Percentiles rank a stretch among this genome's conserved stretches.
phyloP scores from a whole-genome alignment of 2,797 vertebrate species.

The Loriculus beryllinus region DNA sequence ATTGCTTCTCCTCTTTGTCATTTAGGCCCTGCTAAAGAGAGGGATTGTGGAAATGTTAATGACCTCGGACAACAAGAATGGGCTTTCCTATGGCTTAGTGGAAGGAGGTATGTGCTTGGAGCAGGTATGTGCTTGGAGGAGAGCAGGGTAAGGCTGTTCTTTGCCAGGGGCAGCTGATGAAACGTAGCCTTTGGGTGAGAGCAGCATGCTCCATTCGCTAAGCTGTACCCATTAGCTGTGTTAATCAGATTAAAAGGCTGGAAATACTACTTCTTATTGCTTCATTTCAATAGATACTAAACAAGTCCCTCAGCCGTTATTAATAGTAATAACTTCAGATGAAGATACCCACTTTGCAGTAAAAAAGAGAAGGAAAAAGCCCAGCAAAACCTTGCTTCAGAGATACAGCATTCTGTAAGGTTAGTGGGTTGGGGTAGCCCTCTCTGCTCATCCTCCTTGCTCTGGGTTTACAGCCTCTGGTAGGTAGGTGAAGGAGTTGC shows the following conservation, averaged over 20 bases:
- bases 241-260: not conserved
- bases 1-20: not conserved
- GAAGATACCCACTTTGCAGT: not conserved
- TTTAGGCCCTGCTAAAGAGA: slow-evolving; percentile 84
- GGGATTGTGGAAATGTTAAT: slow-evolving; percentile 88
- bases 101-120: slow-evolving; percentile 81
- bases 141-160: not conserved
- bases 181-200: not conserved
- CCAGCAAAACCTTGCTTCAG: not conserved
- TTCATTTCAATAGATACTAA: not conserved
- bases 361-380: not conserved
- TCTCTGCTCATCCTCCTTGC: not conserved
- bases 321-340: not conserved
- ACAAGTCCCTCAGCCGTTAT: not conserved
- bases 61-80: slow-evolving; percentile 83
- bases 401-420: not conserved
- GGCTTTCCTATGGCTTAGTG: slow-evolving; percentile 77
- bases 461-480: not conserved
- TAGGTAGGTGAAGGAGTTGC: not conserved
- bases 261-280: not conserved
- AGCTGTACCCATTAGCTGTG: not conserved
- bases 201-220: fast-evolving
- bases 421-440: not conserved
- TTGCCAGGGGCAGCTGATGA: not conserved
- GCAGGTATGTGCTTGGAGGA: slow-evolving; percentile 81